Evolutionary conservation across 2,797 vertebrate genomes (phyloP).

Genomic region (Hydrophis major): DNA sequence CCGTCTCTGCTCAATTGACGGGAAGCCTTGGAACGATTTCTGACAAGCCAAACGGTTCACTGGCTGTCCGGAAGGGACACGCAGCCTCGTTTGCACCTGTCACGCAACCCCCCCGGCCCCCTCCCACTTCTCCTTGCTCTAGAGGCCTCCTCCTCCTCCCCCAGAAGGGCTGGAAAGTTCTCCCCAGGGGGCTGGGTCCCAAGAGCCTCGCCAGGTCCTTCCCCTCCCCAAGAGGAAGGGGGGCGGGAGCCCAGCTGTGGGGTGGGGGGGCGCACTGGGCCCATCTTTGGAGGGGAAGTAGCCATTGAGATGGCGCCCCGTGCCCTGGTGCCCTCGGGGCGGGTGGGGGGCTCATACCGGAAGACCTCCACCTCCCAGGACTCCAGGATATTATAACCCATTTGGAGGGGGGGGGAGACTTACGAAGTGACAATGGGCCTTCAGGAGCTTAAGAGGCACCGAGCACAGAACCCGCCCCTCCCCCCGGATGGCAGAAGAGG

Average conservation of each 20-base stretch:
- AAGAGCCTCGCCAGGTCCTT: not conserved
- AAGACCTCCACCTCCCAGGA: not conserved
- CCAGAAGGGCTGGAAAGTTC: not conserved
- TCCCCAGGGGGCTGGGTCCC: not conserved
- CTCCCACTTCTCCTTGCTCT: not conserved
- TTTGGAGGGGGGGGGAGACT: not conserved
- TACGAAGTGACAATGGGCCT: too few species aligned
- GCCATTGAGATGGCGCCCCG: not conserved
- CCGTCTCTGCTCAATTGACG: not conserved
- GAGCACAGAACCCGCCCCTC: accelerated
- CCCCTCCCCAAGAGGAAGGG: not conserved
- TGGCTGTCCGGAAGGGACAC: not conserved
- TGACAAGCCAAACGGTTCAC: conserved; percentile 7
- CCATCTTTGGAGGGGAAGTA: not conserved
- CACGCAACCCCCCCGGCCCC: too few species aligned
- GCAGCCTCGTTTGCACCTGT: not conserved
- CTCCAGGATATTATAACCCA: not conserved
- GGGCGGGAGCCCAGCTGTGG: accelerated
- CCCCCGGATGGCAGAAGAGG: too few species aligned
- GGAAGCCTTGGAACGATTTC: not conserved
- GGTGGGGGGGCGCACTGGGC: not conserved
- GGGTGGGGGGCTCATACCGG: not conserved
- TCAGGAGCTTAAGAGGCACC: not conserved
- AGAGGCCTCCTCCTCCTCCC: not conserved
- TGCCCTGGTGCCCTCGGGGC: not conserved